Base-by-base conservation (phyloP, 2,113 vertebrate genomes). In the Synodontis membranacea region DNA sequence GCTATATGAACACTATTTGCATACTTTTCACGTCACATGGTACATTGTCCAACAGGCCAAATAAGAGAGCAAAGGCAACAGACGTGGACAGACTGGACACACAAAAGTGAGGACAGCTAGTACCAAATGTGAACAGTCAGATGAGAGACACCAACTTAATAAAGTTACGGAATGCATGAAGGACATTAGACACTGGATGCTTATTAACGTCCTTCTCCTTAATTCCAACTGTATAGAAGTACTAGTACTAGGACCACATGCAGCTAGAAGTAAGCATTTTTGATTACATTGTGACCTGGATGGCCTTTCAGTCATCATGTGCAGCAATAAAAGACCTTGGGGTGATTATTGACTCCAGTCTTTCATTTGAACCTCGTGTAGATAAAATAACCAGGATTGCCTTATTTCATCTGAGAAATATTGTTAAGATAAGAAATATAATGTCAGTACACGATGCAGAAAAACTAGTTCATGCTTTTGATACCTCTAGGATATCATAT, bases 11-110 rank as follows among this genome's bases (percentile, higher is more conserved):
- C 60, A 37, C 37, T 64, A 39, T 31, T 37, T 82, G 52, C 70
- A 85, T 74, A 50, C 31, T 72, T 56, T 79, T 84, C 31, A 82
- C 80, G 52, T 88, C 82, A 86, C 80, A 21, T 60, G 80, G 37
- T 44, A 7, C 44, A 44, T 7, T 44, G 44, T 84, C 46, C 68
- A 44, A 81, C 48, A 87, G 34, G 19, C 12, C 74, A 82, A 48
- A 82, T 70, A 66, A 80, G 42, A 87, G 74, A 21, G 74, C 58
- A 81, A 54, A 60, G 62, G 25, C 78, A 80, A 37, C 31, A 72
- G 74, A 39, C 50, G 52, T 34, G n/a, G 34, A 56, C 14, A 31
- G 56, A 74, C 17, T 62, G 5, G 82, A 78, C 58, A 75, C 25
- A 75, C 10, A n/a, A 23, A 54, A 37, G 17, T 34, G 2, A 79